Evolutionary conservation across 2,888 invertebrate genomes (phyloP), one percentile per base, ranked within the genome.

Genomic region (Dryobotodes eremita): DNA sequence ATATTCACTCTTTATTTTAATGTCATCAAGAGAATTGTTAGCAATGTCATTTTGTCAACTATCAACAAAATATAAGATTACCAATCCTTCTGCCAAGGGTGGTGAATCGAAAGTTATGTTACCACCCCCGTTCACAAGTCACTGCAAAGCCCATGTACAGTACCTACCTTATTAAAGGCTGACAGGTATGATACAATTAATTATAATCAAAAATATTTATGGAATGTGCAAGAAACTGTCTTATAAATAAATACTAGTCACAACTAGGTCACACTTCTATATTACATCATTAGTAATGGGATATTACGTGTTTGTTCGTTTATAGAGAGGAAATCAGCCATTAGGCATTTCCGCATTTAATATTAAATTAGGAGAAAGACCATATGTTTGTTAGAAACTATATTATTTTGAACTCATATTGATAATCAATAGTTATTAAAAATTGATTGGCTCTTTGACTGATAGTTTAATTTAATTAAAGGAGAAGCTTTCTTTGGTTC

Each of bases 321-420:
- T 68, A 84, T 70, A 42, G 48, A 80, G 55, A 89, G 89, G 89
- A 89, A 89, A 88, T 84, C 42, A 70, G 31, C 75, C 64, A 85
- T 89, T 84, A 89, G 31, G 15, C 79, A 50, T 88, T 89, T 89
- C 89, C 89, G 85, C 78, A 81, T 84, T 86, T 73, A 84, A 80
- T 79, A 80, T 77, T 79, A 81, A 78, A 75, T 83, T 79, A 82
- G 59, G 68, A 82, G 80, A 84, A 77, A 83, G 64, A 88, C 31
- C 75, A 77, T 80, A 77, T 86, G 73, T 77, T 78, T 59, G 70
- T 78, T 71, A 72, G 70, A 81, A 76, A 75, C 85, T 82, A 74
- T 82, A 59, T 64, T 80, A 82, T 76, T 75, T 89, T 77, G 59
- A 75, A 76, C 75, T 68, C 61, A 74, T 75, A 74, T 80, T 36